These are phyloP conservation scores for Druon quercuslanigerum DNA, from an alignment of 1,140 invertebrate genomes.

Conservation along the genomic window DNA sequence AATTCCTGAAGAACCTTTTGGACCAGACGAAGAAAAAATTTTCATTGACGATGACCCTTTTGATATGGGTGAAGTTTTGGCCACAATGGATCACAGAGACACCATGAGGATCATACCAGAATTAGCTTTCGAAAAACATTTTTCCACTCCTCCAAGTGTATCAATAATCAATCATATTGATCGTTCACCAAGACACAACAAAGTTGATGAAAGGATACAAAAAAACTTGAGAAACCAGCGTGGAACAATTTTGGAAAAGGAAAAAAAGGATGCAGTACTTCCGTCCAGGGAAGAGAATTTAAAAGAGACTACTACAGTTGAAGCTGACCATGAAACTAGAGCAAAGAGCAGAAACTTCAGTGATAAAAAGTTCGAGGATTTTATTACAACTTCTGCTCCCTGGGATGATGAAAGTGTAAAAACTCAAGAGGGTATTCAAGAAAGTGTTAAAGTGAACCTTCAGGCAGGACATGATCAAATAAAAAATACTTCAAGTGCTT, in stretches of 20 bases:
- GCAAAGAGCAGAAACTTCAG: background rate
- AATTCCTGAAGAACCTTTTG: constrained; percentile 68
- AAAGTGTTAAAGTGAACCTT: background rate
- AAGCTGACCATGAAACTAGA: background rate
- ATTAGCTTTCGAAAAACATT: background rate
- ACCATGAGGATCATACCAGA: constrained; percentile 35
- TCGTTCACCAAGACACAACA: background rate
- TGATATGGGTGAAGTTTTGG: constrained; percentile 42
- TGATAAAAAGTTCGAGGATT: background rate
- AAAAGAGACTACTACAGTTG: background rate
- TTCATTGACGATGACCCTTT: constrained; percentile 68
- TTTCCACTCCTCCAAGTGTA: background rate
- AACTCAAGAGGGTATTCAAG: background rate
- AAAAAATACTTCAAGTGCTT: background rate
- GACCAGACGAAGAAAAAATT: constrained; percentile 70
- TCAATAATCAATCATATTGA: background rate
- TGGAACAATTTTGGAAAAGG: background rate
- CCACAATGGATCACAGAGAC: constrained; percentile 38
- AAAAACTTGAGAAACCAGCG: background rate
- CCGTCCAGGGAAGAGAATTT: background rate
- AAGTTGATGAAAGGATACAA: background rate
- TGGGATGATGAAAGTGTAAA: background rate
- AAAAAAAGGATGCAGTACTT: background rate
- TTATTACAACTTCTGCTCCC: background rate
- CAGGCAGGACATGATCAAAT: background rate